Percentiles rank a stretch among this genome's conserved stretches.
phyloP scores from a whole-genome alignment of 2,797 vertebrate species.

The Paguma larvata region DNA sequence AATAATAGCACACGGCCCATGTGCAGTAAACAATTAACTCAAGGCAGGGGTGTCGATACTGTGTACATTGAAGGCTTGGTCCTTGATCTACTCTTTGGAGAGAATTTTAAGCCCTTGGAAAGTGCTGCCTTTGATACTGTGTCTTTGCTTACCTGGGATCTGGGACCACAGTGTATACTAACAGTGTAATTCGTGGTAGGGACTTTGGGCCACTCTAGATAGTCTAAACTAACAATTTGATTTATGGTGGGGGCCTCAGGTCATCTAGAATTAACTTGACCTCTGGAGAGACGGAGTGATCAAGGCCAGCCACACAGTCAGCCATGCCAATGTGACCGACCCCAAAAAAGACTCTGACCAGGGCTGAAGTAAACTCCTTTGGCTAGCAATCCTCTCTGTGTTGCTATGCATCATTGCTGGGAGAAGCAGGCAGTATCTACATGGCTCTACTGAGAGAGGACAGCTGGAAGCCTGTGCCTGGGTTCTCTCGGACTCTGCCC shows the following conservation, averaged over 20 bases:
- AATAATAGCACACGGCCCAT: not conserved
- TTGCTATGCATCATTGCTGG: not conserved
- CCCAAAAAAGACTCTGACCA: not conserved
- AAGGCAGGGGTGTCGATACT: not conserved
- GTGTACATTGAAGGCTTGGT: not conserved
- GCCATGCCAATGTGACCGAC: not conserved
- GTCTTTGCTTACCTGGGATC: not conserved
- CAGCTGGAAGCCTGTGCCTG: not conserved
- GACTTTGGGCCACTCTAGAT: not conserved
- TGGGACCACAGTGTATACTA: not conserved
- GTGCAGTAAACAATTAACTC: not conserved
- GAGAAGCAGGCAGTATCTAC: not conserved
- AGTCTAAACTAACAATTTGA: not conserved
- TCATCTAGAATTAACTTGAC: not conserved
- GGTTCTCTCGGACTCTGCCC: not conserved
- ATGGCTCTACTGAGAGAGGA: not conserved
- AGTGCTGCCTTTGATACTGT: not conserved
- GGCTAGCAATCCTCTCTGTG: not conserved
- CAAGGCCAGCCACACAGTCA: not conserved
- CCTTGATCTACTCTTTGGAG: not conserved
- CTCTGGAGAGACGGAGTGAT: not conserved
- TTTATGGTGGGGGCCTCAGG: not conserved
- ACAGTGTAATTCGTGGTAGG: not conserved
- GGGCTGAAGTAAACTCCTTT: not conserved
- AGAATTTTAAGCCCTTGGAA: not conserved